A percentile compares a stretch with the other conserved stretches of the same genome.
These are phyloP conservation scores for Phrynocephalus guinanensis DNA, from an alignment of 2,797 vertebrate genomes.

Conservation along the genomic window DNA sequence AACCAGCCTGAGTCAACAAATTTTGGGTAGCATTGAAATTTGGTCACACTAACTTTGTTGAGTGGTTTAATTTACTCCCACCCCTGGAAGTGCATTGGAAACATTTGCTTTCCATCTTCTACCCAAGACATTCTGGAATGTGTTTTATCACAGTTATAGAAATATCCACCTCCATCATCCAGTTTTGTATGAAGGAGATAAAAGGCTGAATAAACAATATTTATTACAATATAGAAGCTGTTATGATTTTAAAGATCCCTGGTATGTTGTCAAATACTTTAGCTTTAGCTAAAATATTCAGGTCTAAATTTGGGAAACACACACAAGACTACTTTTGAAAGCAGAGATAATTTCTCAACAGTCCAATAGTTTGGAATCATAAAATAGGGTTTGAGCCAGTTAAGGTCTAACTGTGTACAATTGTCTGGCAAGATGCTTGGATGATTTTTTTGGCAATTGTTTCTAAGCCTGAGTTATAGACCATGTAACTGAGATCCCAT, in stretches of 20 bases:
- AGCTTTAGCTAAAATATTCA: background rate
- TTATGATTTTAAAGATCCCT: background rate
- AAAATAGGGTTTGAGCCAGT: background rate
- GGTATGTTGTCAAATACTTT: background rate
- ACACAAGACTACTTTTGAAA: constrained; percentile 11
- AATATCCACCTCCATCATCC: constrained; percentile 34
- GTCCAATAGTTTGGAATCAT: background rate
- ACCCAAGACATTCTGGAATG: constrained; percentile 46
- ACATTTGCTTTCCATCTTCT: constrained; percentile 20
- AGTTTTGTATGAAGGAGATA: background rate
- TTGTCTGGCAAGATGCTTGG: constrained; percentile 28
- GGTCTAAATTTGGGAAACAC: constrained; percentile 5
- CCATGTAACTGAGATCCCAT: constrained; percentile 7
- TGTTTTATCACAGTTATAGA: constrained; percentile 33
- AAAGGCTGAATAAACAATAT: constrained; percentile 5
- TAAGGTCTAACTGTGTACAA: constrained; percentile 14
- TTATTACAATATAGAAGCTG: constrained; percentile 19
- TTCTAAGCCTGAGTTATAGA: constrained; percentile 19
- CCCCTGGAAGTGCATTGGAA: constrained; percentile 41
- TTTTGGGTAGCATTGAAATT: constrained; percentile 44
- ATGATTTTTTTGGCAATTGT: constrained; percentile 41
- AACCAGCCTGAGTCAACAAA: constrained; percentile 49
- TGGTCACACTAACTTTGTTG: constrained; percentile 54
- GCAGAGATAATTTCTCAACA: background rate
- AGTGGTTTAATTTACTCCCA: constrained; percentile 55